These are phyloP conservation scores for Drosophila tripunctata DNA, from an alignment of 2,888 invertebrate species.

Conservation along the genomic window DNA sequence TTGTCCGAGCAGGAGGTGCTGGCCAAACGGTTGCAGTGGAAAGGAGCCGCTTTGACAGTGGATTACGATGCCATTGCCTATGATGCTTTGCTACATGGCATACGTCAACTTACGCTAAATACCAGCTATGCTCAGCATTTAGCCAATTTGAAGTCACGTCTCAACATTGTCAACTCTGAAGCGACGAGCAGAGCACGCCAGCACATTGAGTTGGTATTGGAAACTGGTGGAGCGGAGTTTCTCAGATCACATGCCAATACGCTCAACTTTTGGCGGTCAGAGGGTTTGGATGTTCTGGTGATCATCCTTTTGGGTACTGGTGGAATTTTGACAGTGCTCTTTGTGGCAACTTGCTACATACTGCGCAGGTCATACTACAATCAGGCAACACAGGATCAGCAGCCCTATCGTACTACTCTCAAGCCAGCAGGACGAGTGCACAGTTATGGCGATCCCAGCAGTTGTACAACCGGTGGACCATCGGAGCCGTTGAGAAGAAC, in stretches of 20 bases:
- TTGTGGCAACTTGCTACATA: slow-evolving; percentile 80
- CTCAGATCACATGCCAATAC: slow-evolving; percentile 82
- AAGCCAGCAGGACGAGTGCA: slow-evolving; percentile 56
- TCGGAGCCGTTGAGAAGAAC: slow-evolving; percentile 55
- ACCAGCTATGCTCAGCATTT: slow-evolving; percentile 68
- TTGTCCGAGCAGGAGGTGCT: slow-evolving; percentile 85
- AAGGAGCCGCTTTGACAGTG: slow-evolving; percentile 83
- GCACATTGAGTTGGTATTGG: slow-evolving; percentile 82
- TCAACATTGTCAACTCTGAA: slow-evolving; percentile 61
- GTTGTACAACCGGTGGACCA: slow-evolving; percentile 16
- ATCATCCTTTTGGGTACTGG: slow-evolving; percentile 78
- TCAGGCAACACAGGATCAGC: slow-evolving; percentile 47
- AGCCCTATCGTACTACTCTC: slow-evolving; percentile 45
- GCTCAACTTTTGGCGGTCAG: slow-evolving; percentile 80
- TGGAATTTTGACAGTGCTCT: slow-evolving; percentile 82
- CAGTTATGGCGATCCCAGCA: slow-evolving; percentile 56
- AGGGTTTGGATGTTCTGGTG: slow-evolving; percentile 82
- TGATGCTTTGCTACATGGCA: slow-evolving; percentile 81
- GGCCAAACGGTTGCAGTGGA: slow-evolving; percentile 83
- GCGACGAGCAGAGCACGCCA: slow-evolving; percentile 77
- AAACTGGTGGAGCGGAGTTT: slow-evolving; percentile 79
- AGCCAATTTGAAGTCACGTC: slow-evolving; percentile 45
- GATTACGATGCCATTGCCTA: slow-evolving; percentile 83
- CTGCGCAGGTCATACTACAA: slow-evolving; percentile 79
- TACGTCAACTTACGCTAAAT: slow-evolving; percentile 83